phyloP scores from a whole-genome alignment of 2,113 vertebrate genomes.

The Maccullochella peelii region DNA sequence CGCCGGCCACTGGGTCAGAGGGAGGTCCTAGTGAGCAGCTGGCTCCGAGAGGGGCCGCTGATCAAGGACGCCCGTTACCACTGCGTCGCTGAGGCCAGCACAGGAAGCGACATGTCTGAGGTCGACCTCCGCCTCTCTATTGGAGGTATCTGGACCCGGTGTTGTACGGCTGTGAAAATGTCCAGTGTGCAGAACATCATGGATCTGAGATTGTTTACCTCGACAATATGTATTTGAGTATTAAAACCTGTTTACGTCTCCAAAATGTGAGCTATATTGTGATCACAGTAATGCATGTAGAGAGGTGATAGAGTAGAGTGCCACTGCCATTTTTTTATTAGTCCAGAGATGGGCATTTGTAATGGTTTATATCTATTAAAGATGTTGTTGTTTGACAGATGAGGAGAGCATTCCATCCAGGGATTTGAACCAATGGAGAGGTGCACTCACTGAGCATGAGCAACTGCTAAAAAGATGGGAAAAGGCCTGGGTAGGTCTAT shows the following conservation, averaged over 20 bases:
- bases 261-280: background rate
- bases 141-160: constrained; percentile 75
- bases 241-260: background rate
- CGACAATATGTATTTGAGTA: background rate
- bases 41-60: constrained; percentile 87
- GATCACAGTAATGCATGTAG: constrained; percentile 8
- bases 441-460: constrained; percentile 86
- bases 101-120: constrained; percentile 82
- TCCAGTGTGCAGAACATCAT: background rate
- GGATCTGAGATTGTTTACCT: background rate
- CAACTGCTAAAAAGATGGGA: constrained; percentile 90
- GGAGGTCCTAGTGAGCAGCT: constrained; percentile 88
- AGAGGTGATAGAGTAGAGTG: background rate
- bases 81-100: constrained; percentile 86
- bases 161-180: constrained; percentile 17
- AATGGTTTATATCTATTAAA: constrained; percentile 8
- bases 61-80: constrained; percentile 86
- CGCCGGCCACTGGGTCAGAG: constrained; percentile 79
- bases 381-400: constrained; percentile 82
- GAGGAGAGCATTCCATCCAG: constrained; percentile 79
- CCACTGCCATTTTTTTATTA: background rate
- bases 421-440: constrained; percentile 89
- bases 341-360: background rate
- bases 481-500: constrained; percentile 88
- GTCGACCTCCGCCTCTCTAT: constrained; percentile 82